Conservation (phyloP, 2,797 vertebrate genomes). For the Choloepus didactylus region DNA sequence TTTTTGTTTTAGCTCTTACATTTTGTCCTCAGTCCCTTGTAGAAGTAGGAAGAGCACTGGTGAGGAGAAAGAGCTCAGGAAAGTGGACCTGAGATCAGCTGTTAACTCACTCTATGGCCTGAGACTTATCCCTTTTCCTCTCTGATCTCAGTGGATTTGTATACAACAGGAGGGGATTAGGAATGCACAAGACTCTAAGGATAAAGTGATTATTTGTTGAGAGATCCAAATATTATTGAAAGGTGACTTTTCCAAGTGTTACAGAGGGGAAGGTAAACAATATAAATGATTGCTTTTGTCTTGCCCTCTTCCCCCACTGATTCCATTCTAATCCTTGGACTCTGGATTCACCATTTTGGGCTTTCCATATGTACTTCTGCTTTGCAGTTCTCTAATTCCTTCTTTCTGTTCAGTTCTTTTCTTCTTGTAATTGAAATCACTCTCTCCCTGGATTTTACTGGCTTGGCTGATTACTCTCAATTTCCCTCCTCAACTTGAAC, state of each 20-base stretch:
- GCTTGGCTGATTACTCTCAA: background rate
- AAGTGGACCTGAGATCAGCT: background rate
- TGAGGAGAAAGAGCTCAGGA: background rate
- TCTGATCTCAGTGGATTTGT: background rate
- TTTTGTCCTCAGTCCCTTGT: background rate
- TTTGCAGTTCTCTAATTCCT: background rate
- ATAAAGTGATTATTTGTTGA: background rate
- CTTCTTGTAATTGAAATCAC: background rate
- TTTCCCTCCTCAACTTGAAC: background rate
- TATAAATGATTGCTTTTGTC: background rate
- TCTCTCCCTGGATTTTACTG: background rate
- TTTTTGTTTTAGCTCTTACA: conserved; percentile 13
- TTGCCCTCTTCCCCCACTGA: background rate
- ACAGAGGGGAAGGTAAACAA: background rate
- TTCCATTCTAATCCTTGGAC: background rate
- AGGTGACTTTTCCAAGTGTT: background rate
- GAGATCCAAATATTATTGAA: conserved; percentile 14
- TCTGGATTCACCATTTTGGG: background rate
- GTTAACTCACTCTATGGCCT: background rate
- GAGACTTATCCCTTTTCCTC: background rate
- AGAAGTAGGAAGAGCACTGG: background rate
- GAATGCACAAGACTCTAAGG: background rate
- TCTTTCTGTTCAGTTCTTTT: background rate
- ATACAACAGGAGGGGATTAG: background rate
- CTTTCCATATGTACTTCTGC: background rate